These are phyloP conservation scores for Torymus texanus DNA, from an alignment of 2,888 invertebrate species.

Conservation along the genomic window DNA sequence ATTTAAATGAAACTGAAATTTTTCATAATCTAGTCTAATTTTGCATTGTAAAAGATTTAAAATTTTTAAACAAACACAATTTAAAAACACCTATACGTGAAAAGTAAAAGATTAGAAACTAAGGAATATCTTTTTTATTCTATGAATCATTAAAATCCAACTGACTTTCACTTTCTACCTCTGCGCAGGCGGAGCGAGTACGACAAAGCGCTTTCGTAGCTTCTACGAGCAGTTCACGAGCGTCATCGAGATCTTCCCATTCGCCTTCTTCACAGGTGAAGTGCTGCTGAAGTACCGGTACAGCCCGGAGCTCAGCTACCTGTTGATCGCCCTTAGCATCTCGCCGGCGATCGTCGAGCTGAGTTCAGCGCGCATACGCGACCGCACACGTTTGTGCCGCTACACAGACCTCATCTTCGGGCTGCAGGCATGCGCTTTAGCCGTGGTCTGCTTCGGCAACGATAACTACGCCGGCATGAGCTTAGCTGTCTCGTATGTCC, in stretches of 20 bases:
- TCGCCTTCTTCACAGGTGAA: slow-evolving; percentile 70
- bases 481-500: slow-evolving; percentile 67
- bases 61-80: too few species aligned
- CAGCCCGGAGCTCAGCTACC: slow-evolving; percentile 64
- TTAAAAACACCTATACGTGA: too few species aligned
- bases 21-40: too few species aligned
- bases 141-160: too few species aligned
- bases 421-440: slow-evolving; percentile 63
- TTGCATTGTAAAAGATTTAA: too few species aligned
- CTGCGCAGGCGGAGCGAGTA: slow-evolving; percentile 64
- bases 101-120: too few species aligned
- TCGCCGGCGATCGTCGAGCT: slow-evolving; percentile 67
- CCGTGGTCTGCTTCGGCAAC: slow-evolving; percentile 63
- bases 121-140: too few species aligned
- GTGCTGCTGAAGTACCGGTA: slow-evolving; percentile 66
- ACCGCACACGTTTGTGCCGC: slow-evolving; percentile 62
- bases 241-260: slow-evolving; percentile 67
- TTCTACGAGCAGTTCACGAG: slow-evolving; percentile 69
- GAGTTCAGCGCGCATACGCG: slow-evolving; percentile 61
- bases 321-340: slow-evolving; percentile 65
- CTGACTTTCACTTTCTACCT: not conserved
- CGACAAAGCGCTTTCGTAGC: slow-evolving; percentile 66
- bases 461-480: slow-evolving; percentile 67
- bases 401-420: slow-evolving; percentile 63
- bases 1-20: too few species aligned